These are phyloP conservation scores for Eulemur mongoz DNA, from an alignment of 2,797 vertebrate genomes.

Conservation along the genomic window DNA sequence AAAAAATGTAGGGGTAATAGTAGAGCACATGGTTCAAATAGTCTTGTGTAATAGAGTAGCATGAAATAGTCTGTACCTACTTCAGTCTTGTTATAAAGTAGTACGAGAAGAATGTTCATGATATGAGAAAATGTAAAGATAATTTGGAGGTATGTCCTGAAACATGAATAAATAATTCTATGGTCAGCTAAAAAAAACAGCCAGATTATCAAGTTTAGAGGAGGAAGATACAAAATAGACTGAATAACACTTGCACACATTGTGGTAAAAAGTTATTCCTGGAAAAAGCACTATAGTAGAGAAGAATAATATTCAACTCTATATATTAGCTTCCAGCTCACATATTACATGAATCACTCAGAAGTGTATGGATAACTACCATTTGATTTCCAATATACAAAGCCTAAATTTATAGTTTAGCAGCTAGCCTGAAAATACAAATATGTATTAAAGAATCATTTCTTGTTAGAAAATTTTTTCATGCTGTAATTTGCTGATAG, in stretches of 20 bases:
- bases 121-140: background rate
- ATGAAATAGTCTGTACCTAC: background rate
- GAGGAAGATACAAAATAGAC: background rate
- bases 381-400: background rate
- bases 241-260: background rate
- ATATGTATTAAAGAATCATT: background rate
- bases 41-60: background rate
- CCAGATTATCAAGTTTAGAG: background rate
- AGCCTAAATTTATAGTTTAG: background rate
- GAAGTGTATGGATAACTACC: background rate
- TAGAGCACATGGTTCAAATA: background rate
- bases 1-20: background rate
- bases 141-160: background rate
- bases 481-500: background rate
- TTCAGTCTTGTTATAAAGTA: background rate
- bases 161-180: background rate
- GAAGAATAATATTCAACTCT: background rate
- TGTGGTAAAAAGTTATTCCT: background rate
- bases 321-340: background rate
- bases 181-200: background rate
- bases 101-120: background rate
- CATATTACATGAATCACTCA: background rate
- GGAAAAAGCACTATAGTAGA: background rate
- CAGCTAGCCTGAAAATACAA: background rate
- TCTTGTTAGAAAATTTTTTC: background rate